Base-by-base conservation (phyloP, 53 echinoderm and acorn worm species). In the Paelopatides confundens region DNA sequence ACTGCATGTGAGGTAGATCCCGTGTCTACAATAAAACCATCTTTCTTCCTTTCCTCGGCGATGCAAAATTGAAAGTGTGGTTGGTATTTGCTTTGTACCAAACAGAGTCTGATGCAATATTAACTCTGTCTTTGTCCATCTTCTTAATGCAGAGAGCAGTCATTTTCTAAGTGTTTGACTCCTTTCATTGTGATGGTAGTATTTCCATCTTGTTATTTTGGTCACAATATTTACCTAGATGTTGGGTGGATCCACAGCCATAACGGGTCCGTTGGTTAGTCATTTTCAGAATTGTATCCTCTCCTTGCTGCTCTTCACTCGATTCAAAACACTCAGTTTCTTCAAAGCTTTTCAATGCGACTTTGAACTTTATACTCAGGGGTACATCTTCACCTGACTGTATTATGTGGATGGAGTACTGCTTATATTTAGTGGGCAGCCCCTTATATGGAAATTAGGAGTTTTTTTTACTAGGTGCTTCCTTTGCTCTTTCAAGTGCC, bases 141-240 rank as follows among this genome's bases (percentile, higher is more conserved):
- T 48, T 48, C 48, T 12, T 17, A n/a, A 40, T 71, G 74, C 2
- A 5, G 6, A 17, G 5, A 18, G 15, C 74, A 83, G 64, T 83
- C 84, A 21, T 62, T 64, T 3, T 83, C 64, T 0, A 62, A 31
- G 13, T 83, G 84, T 83, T 83, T 83, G 0, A 64, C 63, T 2
- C 84, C 84, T 62, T 83, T 63, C n/a, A n/a, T n/a, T n/a, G 35
- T 83, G 63, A 38, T 83, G 63, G 7, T 54, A 32, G 54, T 35
- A 83, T 6, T 3, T 62, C 35, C n/a, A n/a, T n/a, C n/a, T 83
- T 83, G 7, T 83, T 36, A 7, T 0, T 14, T 13, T 37, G 15
- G 17, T 83, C 84, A 83, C 84, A 83, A 14, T 83, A 33, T 65
- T 83, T 83, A 1, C 29, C 36, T 38, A 71, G 5, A 15, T 71